phyloP scores from a whole-genome alignment of 2,797 vertebrate genomes.

The Chaunax sp. region DNA sequence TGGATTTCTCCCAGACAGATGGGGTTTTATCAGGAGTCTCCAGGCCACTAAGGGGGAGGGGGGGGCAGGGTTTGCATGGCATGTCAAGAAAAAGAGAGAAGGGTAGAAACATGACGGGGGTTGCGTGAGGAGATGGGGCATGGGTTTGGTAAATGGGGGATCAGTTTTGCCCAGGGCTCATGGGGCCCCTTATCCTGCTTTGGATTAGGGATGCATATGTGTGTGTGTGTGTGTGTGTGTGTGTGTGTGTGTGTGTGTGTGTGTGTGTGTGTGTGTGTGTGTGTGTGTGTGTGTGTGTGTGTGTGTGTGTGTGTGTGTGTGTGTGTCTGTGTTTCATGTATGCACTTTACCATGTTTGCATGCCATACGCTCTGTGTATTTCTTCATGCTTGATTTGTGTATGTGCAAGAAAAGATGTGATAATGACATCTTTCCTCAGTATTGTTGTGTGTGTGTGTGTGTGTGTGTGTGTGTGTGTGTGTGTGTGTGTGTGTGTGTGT shows the following conservation, averaged over 20 bases:
- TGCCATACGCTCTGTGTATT: slow-evolving; percentile 29
- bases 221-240: slow-evolving; percentile 23
- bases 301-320: not conserved
- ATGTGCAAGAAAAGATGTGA: slow-evolving; percentile 17
- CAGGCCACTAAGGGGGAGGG: slow-evolving; percentile 54
- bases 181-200: slow-evolving; percentile 58
- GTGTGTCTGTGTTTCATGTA: slow-evolving; percentile 13
- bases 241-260: slow-evolving; percentile 2
- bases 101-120: slow-evolving; percentile 40
- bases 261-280: slow-evolving; percentile 10
- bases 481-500: slow-evolving; percentile 22
- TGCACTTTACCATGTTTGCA: slow-evolving; percentile 14
- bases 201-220: slow-evolving; percentile 56
- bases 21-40: slow-evolving; percentile 63
- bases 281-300: slow-evolving; percentile 22
- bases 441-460: slow-evolving; percentile 2
- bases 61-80: slow-evolving; percentile 23
- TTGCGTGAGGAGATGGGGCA: slow-evolving; percentile 48
- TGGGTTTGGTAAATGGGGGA: slow-evolving; percentile 51
- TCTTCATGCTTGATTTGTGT: slow-evolving; percentile 41
- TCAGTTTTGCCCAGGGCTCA: slow-evolving; percentile 62
- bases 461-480: slow-evolving; percentile 17
- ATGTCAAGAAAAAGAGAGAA: slow-evolving; percentile 39
- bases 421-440: slow-evolving; percentile 36
- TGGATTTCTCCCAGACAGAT: slow-evolving; percentile 41